Evolutionary conservation across 2,113 vertebrate genomes (phyloP).

Genomic region (Petroica traversi): DNA sequence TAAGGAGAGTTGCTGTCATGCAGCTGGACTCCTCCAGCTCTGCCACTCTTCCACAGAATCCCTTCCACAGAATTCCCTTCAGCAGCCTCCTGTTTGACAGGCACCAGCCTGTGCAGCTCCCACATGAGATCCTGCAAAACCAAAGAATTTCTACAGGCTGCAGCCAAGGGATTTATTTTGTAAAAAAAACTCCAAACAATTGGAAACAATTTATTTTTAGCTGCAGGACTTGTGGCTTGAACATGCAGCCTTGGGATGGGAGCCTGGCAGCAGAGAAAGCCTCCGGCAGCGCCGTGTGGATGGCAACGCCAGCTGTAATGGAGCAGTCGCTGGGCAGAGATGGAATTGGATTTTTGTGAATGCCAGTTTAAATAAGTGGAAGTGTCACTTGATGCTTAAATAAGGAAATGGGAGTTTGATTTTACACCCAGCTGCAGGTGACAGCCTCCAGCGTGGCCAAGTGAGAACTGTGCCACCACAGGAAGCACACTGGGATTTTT

Average conservation of each 20-base stretch:
- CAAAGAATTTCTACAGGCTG: background rate
- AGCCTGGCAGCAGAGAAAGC: background rate
- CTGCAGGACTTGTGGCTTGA: background rate
- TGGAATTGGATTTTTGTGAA: constrained; percentile 32
- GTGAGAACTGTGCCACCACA: background rate
- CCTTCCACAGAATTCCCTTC: background rate
- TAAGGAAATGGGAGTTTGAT: background rate
- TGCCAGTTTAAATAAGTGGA: background rate
- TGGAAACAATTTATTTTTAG: background rate
- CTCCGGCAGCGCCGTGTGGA: rapidly evolving
- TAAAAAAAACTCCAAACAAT: background rate
- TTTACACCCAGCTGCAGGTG: background rate
- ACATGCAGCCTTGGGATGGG: background rate
- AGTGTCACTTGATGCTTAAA: constrained; percentile 13
- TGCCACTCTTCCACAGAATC: background rate
- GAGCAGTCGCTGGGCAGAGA: background rate
- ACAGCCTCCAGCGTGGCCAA: rapidly evolving
- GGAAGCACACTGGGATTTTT: background rate
- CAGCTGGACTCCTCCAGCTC: background rate
- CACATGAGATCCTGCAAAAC: background rate
- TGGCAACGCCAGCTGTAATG: background rate
- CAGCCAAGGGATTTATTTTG: background rate
- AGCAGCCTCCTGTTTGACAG: background rate
- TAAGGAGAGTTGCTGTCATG: background rate
- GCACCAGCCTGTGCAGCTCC: background rate